phyloP scores from a whole-genome alignment of 2,113 vertebrate genomes.

The Ageneiosus marmoratus region DNA sequence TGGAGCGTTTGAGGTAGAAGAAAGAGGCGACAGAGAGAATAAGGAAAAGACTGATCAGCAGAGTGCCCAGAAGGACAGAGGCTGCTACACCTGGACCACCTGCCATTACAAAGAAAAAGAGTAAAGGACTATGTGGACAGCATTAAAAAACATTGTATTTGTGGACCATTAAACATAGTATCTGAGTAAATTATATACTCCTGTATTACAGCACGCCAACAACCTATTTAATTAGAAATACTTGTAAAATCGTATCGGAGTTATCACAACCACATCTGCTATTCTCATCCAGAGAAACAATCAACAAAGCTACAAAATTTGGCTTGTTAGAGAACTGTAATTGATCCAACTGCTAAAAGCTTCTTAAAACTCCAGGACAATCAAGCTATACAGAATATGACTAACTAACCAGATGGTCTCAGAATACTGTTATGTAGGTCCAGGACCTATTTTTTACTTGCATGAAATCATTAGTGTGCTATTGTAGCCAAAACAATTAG shows the following conservation, averaged over 20 bases:
- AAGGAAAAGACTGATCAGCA: constrained; percentile 87
- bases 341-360: background rate
- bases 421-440: background rate
- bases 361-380: background rate
- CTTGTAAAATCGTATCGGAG: background rate
- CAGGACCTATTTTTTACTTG: background rate
- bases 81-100: constrained; percentile 84
- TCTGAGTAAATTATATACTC: background rate
- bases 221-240: background rate
- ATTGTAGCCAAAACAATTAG: too few relatives aligned
- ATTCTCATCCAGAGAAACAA: background rate
- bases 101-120: constrained; percentile 55
- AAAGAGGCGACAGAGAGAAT: constrained; percentile 91
- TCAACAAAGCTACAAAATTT: background rate
- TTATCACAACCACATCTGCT: background rate
- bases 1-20: constrained; percentile 96
- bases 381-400: background rate
- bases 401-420: constrained; percentile 7
- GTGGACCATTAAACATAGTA: background rate
- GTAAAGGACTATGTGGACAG: background rate
- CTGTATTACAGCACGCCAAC: background rate
- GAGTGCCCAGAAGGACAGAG: constrained; percentile 88
- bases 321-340: background rate
- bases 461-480: background rate
- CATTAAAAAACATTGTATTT: background rate